A percentile compares a stretch with the other conserved stretches of the same genome.
phyloP scores from a whole-genome alignment of 2,113 vertebrate genomes.

The Neogale vison region DNA sequence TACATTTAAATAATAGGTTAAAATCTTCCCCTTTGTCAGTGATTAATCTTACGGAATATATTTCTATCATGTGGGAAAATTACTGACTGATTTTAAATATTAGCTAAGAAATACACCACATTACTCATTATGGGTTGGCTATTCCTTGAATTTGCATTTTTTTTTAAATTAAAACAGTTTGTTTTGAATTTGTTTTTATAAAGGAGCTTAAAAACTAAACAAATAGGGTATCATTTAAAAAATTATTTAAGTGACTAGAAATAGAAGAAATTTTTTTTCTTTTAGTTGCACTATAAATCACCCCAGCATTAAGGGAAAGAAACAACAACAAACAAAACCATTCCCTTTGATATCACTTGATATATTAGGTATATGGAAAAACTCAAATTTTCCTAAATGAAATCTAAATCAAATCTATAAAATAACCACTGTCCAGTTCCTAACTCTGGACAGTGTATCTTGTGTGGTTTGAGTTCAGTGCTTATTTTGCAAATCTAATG shows the following conservation, averaged over 20 bases:
- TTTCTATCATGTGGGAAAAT: slow-evolving; percentile 14
- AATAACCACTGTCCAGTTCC: neutral
- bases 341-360: neutral
- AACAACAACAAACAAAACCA: neutral
- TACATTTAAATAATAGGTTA: neutral
- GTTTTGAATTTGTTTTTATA: neutral
- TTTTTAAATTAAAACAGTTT: too few relatives aligned
- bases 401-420: neutral
- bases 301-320: neutral
- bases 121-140: neutral
- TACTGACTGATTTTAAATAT: slow-evolving; percentile 9
- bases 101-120: neutral
- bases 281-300: neutral
- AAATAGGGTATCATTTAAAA: neutral
- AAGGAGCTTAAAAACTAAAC: neutral
- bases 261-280: neutral
- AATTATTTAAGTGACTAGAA: neutral
- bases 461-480: neutral
- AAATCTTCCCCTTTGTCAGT: neutral
- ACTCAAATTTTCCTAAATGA: neutral
- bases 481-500: neutral
- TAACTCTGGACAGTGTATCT: neutral
- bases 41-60: neutral
- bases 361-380: neutral
- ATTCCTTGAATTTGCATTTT: neutral